These are phyloP conservation scores for Drosophila conformis DNA, from an alignment of 2,888 invertebrate genomes.

Conservation along the genomic window DNA sequence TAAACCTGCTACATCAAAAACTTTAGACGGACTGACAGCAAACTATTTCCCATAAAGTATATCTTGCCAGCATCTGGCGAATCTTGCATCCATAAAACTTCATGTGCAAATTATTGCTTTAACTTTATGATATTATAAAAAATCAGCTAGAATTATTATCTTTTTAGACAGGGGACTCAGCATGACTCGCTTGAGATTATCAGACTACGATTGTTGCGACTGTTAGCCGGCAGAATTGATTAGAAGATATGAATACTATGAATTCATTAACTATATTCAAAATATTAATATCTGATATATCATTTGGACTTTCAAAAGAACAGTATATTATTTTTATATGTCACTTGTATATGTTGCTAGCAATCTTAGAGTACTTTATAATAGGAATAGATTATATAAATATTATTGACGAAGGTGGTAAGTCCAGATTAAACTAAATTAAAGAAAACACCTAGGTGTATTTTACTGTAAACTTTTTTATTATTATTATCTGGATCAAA, in stretches of 20 bases:
- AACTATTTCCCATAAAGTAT: background rate
- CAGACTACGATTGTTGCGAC: background rate
- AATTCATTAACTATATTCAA: background rate
- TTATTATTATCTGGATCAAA: background rate
- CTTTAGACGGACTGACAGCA: slow-evolving; percentile 22
- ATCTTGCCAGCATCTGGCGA: slow-evolving; percentile 1
- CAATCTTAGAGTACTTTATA: no score
- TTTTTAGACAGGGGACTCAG: background rate
- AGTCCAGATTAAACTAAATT: background rate
- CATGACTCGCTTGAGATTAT: slow-evolving; percentile 8
- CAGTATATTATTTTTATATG: no score
- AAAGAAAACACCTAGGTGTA: background rate
- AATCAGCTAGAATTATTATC: slow-evolving; percentile 11
- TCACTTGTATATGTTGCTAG: no score
- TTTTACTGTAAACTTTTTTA: background rate
- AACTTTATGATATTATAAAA: slow-evolving; percentile 13
- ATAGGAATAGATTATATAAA: no score
- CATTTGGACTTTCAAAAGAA: no score
- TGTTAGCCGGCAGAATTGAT: slow-evolving; percentile 1
- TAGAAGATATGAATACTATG: background rate
- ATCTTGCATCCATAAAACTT: slow-evolving; percentile 6
- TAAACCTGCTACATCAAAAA: slow-evolving; percentile 9
- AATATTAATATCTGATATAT: background rate
- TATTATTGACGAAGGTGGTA: background rate
- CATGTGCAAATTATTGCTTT: background rate